phyloP scores from a whole-genome alignment of 2,888 invertebrate species.

The Escarpia spicata region DNA sequence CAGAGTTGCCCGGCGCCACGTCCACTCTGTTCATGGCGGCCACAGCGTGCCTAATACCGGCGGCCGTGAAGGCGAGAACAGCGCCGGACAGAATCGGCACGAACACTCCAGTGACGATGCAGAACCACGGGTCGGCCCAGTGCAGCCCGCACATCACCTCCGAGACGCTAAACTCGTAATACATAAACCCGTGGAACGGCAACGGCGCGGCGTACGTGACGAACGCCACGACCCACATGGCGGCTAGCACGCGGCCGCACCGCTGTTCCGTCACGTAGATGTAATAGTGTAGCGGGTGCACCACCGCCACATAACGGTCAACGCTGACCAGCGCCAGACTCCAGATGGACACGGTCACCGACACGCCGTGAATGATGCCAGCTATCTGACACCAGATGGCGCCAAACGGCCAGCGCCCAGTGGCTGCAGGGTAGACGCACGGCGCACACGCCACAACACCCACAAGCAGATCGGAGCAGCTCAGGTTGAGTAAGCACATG shows the following conservation, averaged over 20 bases:
- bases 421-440: conserved; percentile 38
- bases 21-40: neutral
- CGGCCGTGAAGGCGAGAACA: conserved; percentile 37
- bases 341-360: conserved; percentile 48
- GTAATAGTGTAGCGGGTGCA: conserved; percentile 42
- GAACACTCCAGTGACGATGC: conserved; percentile 36
- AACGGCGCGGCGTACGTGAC: conserved; percentile 42
- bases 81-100: conserved; percentile 43
- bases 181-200: conserved; percentile 35
- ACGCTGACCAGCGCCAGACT: conserved; percentile 44
- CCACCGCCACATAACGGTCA: conserved; percentile 46
- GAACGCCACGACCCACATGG: conserved; percentile 34
- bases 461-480: conserved; percentile 44
- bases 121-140: conserved; percentile 36
- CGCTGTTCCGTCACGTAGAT: conserved; percentile 24
- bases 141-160: conserved; percentile 38
- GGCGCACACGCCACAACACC: conserved; percentile 45
- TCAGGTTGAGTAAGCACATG: conserved; percentile 45
- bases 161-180: conserved; percentile 32
- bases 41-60: conserved; percentile 21
- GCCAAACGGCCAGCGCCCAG: conserved; percentile 46
- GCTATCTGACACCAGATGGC: conserved; percentile 46
- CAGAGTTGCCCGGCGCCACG: neutral
- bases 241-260: neutral
- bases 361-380: conserved; percentile 43